Evolutionary conservation across 2,888 invertebrate genomes (phyloP).

Genomic region (Galeruca laticollis): DNA sequence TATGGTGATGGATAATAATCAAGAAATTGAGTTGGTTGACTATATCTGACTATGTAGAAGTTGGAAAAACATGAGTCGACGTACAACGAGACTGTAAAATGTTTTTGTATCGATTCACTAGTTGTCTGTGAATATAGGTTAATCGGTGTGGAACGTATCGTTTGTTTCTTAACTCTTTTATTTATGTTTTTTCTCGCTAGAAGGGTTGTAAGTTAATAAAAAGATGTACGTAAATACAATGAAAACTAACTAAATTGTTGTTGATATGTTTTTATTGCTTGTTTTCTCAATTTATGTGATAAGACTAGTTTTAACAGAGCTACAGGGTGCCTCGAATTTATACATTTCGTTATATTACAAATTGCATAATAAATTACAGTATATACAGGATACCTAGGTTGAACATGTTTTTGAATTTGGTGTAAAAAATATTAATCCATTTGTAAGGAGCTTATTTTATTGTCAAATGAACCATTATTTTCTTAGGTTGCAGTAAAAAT

Average conservation of each 20-base stretch:
- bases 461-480: too few species aligned
- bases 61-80: background rate
- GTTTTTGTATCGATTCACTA: slow-evolving; percentile 13
- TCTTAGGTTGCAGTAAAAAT: too few species aligned
- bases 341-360: background rate
- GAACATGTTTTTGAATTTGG: too few species aligned
- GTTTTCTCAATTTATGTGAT: too few species aligned
- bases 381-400: too few species aligned
- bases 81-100: background rate
- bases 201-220: background rate
- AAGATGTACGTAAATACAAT: background rate
- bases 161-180: background rate
- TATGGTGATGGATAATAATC: background rate
- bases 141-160: slow-evolving; percentile 7
- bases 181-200: background rate
- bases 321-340: background rate
- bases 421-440: too few species aligned
- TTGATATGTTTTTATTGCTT: too few species aligned
- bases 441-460: too few species aligned
- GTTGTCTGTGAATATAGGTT: slow-evolving; percentile 20
- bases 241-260: background rate
- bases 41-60: background rate
- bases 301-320: too few species aligned
- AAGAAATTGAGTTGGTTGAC: background rate
- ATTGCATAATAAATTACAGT: background rate